A percentile compares a stretch with the other conserved stretches of the same genome.
phyloP scores from a whole-genome alignment of 2,113 vertebrate species.

The Cynoglossus semilaevis region DNA sequence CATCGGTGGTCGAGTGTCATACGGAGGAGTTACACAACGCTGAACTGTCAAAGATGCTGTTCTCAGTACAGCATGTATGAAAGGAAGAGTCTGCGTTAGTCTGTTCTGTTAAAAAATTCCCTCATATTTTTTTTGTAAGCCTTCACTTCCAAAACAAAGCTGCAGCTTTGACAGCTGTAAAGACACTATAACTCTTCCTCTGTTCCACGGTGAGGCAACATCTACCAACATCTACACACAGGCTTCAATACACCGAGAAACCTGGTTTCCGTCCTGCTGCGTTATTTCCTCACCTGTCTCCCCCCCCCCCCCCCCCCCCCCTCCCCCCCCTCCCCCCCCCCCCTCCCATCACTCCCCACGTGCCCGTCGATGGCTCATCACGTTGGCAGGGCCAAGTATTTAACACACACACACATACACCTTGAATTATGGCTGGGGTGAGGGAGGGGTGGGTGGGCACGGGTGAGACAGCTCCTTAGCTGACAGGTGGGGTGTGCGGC shows the following conservation, averaged over 20 bases:
- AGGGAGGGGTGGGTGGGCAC: conserved; percentile 10
- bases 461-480: conserved; percentile 60
- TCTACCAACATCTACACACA: conserved; percentile 39
- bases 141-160: conserved; percentile 30
- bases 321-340: conserved; percentile 31
- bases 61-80: conserved; percentile 5
- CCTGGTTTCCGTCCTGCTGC: conserved; percentile 40
- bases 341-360: conserved; percentile 31
- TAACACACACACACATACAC: conserved; percentile 23
- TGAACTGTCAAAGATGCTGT: conserved; percentile 16
- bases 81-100: conserved; percentile 3
- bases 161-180: conserved; percentile 29
- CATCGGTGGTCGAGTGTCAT: conserved; percentile 7
- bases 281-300: conserved; percentile 36
- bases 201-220: conserved; percentile 48
- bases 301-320: conserved; percentile 19
- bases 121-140: conserved; percentile 22
- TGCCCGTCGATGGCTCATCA: conserved; percentile 58
- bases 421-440: background rate
- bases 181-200: conserved; percentile 12
- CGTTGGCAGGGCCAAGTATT: conserved; percentile 32
- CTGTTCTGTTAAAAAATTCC: conserved; percentile 13
- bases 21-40: conserved; percentile 12
- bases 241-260: conserved; percentile 35
- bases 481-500: conserved; percentile 53